A percentile compares a stretch with the other conserved stretches of the same genome.
Conservation (phyloP, 2,797 vertebrate genomes). For the Chelidonichthys spinosus region DNA sequence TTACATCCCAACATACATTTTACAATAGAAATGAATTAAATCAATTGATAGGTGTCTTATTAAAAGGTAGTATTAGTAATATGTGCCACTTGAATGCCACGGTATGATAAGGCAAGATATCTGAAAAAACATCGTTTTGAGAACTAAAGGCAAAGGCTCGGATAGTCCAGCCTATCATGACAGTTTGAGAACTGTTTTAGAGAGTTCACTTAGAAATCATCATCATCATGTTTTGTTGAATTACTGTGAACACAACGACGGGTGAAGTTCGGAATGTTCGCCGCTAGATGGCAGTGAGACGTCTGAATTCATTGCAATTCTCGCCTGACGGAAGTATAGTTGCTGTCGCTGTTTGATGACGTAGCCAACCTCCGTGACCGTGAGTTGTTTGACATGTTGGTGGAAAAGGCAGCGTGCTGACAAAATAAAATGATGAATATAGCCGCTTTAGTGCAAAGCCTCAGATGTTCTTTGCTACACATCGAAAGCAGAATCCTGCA, state of each 20-base stretch:
- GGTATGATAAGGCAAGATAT: neutral
- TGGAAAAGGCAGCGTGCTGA: conserved; percentile 8
- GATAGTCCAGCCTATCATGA: neutral
- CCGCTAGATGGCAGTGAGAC: conserved; percentile 23
- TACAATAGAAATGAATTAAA: neutral
- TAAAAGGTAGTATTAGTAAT: too few species aligned
- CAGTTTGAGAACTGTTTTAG: neutral
- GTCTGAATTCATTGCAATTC: rapidly evolving
- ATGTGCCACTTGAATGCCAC: neutral
- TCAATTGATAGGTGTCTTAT: neutral
- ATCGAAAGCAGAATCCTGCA: conserved; percentile 79
- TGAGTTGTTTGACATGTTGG: conserved; percentile 61
- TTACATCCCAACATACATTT: neutral
- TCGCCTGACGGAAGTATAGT: neutral
- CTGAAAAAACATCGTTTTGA: neutral
- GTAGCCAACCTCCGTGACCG: conserved; percentile 67
- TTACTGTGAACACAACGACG: neutral
- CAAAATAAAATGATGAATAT: conserved; percentile 67
- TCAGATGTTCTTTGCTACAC: conserved; percentile 75
- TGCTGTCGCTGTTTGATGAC: conserved; percentile 71
- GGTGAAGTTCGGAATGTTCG: neutral
- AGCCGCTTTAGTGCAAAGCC: conserved; percentile 66
- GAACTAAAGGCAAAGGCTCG: neutral
- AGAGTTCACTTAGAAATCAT: neutral
- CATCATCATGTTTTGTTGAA: neutral